phyloP scores from a whole-genome alignment of 2,888 invertebrate genomes.

The Stenolophus ochropezus region DNA sequence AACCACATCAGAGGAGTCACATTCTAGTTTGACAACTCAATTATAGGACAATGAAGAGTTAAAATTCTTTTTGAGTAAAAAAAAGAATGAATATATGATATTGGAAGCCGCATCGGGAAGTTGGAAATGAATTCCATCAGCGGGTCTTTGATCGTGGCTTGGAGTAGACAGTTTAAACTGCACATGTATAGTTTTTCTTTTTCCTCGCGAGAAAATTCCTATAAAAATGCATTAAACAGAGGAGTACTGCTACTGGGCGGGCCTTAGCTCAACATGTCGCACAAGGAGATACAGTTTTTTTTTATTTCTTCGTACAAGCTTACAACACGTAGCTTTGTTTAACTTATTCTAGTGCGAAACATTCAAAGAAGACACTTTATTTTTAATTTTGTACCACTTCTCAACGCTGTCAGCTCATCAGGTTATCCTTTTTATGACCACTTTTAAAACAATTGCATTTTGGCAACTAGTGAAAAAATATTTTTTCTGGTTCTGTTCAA shows the following conservation, averaged over 20 bases:
- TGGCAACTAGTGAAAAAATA: too few relatives aligned
- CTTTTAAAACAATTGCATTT: too few relatives aligned
- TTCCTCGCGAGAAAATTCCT: conserved; percentile 25
- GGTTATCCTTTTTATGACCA: too few relatives aligned
- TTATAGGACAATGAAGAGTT: conserved; percentile 14
- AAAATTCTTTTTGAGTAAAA: conserved; percentile 12
- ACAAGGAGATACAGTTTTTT: neutral
- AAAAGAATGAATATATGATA: conserved; percentile 15
- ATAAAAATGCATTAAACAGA: conserved; percentile 44
- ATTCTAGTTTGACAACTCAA: conserved; percentile 16
- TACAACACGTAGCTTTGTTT: too few relatives aligned
- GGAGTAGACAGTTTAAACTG: conserved; percentile 24
- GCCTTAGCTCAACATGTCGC: neutral
- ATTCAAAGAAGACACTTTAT: too few relatives aligned
- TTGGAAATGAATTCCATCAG: conserved; percentile 47
- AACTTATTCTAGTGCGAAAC: too few relatives aligned
- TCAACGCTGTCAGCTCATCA: too few relatives aligned
- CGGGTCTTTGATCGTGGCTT: neutral
- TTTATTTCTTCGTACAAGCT: neutral
- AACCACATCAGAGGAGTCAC: neutral
- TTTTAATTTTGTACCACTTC: too few relatives aligned
- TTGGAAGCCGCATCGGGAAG: neutral
- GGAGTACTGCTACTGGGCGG: conserved; percentile 12
- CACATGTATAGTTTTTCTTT: conserved; percentile 39
- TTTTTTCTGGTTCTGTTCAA: too few relatives aligned